Conservation (phyloP, 2,113 vertebrate species). For the Dasyprocta punctata region DNA sequence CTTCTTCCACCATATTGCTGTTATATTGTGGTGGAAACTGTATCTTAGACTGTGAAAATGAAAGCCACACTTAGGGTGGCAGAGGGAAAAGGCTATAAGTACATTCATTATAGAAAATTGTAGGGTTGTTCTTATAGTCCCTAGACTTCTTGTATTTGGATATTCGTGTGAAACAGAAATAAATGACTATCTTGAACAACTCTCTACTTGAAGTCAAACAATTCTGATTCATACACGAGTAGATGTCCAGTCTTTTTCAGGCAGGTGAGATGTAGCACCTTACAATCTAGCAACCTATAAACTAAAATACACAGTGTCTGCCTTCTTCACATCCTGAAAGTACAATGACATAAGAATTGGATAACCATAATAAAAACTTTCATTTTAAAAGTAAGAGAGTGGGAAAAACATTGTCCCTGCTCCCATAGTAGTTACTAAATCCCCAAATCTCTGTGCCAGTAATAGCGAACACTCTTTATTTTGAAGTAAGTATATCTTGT, state of each 20-base stretch:
- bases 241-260: background rate
- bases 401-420: background rate
- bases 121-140: background rate
- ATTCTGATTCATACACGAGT: background rate
- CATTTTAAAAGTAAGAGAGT: background rate
- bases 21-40: background rate
- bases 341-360: background rate
- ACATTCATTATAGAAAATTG: background rate
- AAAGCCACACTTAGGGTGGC: background rate
- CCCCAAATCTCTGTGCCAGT: background rate
- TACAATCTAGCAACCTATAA: background rate
- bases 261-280: background rate
- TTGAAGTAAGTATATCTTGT: background rate
- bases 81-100: background rate
- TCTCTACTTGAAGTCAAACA: background rate
- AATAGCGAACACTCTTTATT: background rate
- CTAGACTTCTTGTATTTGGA: background rate
- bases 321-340: background rate
- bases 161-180: background rate
- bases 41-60: background rate
- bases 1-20: background rate
- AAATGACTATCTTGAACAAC: background rate
- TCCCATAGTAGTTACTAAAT: background rate
- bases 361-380: background rate
- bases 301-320: background rate